phyloP scores from a whole-genome alignment of 2,797 vertebrate species.

The Anguilla obscura region DNA sequence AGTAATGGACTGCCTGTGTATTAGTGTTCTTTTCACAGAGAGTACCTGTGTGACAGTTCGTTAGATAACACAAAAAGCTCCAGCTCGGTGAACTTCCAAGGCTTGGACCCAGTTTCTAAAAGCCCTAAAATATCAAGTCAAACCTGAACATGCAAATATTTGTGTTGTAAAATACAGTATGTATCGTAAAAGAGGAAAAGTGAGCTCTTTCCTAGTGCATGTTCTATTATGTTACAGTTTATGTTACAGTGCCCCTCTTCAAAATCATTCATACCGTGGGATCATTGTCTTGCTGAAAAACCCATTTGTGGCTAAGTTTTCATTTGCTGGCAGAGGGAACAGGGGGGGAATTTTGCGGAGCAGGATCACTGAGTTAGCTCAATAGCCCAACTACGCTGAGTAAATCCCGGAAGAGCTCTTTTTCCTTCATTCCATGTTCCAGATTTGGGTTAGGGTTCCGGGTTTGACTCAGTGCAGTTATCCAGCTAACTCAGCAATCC shows the following conservation, averaged over 20 bases:
- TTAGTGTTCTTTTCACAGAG: not conserved
- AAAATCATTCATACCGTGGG: not conserved
- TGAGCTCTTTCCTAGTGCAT: not conserved
- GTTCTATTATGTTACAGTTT: not conserved
- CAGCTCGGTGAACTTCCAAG: not conserved
- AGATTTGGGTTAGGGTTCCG: too few relatives aligned
- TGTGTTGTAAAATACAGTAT: not conserved
- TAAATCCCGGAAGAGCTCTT: too few relatives aligned
- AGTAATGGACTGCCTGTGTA: not conserved
- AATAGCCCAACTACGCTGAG: too few relatives aligned
- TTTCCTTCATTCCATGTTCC: too few relatives aligned
- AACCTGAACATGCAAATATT: not conserved
- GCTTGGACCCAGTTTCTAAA: not conserved
- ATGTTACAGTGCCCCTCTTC: not conserved
- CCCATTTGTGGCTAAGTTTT: not conserved
- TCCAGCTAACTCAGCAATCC: too few relatives aligned
- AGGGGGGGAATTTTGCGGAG: too few relatives aligned
- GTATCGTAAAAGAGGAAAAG: not conserved
- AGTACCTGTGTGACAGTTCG: not conserved
- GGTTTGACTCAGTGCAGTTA: too few relatives aligned
- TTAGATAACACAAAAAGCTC: not conserved
- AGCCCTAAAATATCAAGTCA: not conserved
- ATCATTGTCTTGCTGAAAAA: not conserved
- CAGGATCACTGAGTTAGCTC: too few relatives aligned
- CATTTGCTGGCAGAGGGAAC: not conserved